Base-by-base conservation (phyloP, 1,140 invertebrate species). In the Cotesia vestalis region DNA sequence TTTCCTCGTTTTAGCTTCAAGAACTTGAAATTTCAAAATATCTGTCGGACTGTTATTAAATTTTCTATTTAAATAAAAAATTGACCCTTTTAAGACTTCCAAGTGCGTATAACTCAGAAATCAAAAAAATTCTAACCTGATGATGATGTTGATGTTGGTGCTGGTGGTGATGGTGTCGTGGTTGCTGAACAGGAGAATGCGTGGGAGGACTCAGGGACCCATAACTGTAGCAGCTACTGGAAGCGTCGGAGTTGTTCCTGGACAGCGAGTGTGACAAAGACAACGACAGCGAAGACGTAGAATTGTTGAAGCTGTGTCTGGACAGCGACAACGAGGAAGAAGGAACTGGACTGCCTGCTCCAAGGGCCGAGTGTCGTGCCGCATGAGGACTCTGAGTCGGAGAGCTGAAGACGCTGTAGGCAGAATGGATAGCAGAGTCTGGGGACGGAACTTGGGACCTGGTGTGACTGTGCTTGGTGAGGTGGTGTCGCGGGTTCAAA, bases 181-280 rank as follows among this genome's bases (percentile, higher is more conserved):
- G 75, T 74, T 87, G 86, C 85, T 95, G 94, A 38, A 96, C 91
- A 9, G 94, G 95, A 38, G 94, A 95, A 79, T 96, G 94, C 4
- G 94, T 95, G 6, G 95, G 95, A 8, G 91, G 92, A 78, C 92
- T 93, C 71, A 92, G 76, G 14, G 84, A 92, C 74, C 92, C 91
- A 82, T 93, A 93, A 55, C 93, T 94, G 86, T 94, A 94, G 78
- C 93, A 94, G 73, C 90, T 91, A 79, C 95, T 94, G 57, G 94
- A 96, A 1, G 95, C 95, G 79, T 96, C 95, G 68, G 94, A 95
- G 85, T 96, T 96, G 84, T 96, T 96, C 36, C 95, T 89, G 20
- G 93, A 94, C 75, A 96, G 85, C 11, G 93, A 93, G 17, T 95
- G 94, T 34, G 94, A 96, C 72, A 94, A 89, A 11, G 90, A 86